These are phyloP conservation scores for Stictonetta naevosa DNA, from an alignment of 2,113 vertebrate species.

Conservation along the genomic window DNA sequence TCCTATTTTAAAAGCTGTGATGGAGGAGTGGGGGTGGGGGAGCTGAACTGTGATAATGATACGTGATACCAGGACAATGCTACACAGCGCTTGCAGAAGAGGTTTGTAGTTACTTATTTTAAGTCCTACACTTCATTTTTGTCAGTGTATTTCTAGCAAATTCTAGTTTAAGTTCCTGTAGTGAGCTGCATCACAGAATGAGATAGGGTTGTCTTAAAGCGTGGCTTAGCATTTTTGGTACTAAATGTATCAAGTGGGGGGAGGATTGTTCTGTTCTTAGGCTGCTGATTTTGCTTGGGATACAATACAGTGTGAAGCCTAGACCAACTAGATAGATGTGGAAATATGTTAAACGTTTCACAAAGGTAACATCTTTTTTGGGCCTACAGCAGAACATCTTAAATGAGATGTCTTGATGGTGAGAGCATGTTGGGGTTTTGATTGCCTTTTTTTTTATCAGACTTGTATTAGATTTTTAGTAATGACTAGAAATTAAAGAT, in stretches of 20 bases:
- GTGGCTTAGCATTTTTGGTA: background rate
- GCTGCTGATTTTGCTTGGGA: background rate
- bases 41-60: background rate
- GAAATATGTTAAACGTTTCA: background rate
- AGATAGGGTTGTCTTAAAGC: background rate
- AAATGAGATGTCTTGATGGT: background rate
- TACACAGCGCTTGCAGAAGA: background rate
- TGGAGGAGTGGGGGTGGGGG: background rate
- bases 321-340: background rate
- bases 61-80: background rate
- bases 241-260: background rate
- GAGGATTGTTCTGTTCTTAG: background rate
- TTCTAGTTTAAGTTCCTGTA: background rate
- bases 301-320: rapidly evolving
- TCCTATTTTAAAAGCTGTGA: background rate
- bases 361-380: background rate
- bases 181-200: background rate
- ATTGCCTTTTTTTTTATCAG: background rate
- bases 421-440: background rate
- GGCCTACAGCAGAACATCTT: background rate
- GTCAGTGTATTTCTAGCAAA: background rate
- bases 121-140: background rate
- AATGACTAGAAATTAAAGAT: background rate
- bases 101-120: rapidly evolving
- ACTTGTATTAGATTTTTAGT: background rate